Evolutionary conservation across 1,140 invertebrate genomes (phyloP).

Genomic region (Trichonephila inaurata): DNA sequence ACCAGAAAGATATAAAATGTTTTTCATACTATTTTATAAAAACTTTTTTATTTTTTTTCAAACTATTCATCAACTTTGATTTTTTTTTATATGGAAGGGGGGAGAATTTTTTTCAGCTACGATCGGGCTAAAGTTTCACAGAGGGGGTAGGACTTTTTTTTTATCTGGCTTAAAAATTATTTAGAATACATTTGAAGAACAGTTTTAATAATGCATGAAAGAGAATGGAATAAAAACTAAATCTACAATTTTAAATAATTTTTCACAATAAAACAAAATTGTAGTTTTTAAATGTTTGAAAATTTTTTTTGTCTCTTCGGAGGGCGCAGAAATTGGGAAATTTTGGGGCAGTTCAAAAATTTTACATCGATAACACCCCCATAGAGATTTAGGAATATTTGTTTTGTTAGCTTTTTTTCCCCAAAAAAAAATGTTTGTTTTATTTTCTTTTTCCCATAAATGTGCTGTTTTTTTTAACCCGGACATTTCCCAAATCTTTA

Average conservation of each 20-base stretch:
- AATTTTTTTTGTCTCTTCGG: slow-evolving; percentile 81
- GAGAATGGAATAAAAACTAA: not conserved
- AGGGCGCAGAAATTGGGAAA: slow-evolving; percentile 95
- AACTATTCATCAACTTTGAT: too few relatives aligned
- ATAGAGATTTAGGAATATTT: slow-evolving; percentile 88
- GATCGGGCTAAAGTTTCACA: slow-evolving; percentile 96
- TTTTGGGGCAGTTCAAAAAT: slow-evolving; percentile 99
- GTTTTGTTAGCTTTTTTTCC: not conserved
- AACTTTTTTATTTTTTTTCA: too few relatives aligned
- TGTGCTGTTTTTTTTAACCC: too few relatives aligned
- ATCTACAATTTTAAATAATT: too few relatives aligned
- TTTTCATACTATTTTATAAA: too few relatives aligned
- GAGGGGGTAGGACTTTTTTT: slow-evolving; percentile 85
- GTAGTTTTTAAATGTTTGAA: not conserved
- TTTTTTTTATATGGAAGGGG: slow-evolving; percentile 84
- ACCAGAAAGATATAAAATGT: too few relatives aligned
- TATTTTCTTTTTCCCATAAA: too few relatives aligned
- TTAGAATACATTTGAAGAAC: not conserved
- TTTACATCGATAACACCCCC: slow-evolving; percentile 97
- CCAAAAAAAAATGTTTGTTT: too few relatives aligned
- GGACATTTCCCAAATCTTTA: too few relatives aligned
- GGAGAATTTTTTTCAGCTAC: slow-evolving; percentile 86
- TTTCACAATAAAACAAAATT: too few relatives aligned
- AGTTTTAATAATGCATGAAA: not conserved
- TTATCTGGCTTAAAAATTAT: not conserved